phyloP scores from a whole-genome alignment of 2,113 vertebrate genomes.

The Dinomys branickii region DNA sequence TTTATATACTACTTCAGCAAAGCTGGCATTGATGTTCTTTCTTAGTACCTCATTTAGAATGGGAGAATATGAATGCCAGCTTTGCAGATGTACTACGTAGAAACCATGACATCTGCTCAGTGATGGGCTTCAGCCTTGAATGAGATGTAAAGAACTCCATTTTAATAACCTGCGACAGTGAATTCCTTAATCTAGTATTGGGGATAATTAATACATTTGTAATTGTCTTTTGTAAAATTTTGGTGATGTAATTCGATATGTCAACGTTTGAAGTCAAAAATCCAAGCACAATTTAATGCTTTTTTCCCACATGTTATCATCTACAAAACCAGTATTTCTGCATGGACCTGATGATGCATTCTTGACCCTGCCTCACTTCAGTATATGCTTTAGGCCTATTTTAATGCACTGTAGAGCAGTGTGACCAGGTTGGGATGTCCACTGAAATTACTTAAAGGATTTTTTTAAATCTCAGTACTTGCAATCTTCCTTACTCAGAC shows the following conservation, averaged over 20 bases:
- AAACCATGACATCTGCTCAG: no score
- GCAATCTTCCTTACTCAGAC: no score
- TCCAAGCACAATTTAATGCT: background rate
- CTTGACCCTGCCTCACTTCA: background rate
- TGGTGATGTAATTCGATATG: background rate
- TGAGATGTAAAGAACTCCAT: background rate
- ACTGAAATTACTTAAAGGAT: background rate
- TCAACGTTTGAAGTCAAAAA: background rate
- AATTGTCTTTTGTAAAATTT: background rate
- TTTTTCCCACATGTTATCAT: background rate
- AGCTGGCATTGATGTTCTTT: background rate
- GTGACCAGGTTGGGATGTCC: background rate
- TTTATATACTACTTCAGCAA: background rate
- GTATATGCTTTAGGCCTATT: background rate
- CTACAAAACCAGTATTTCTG: background rate
- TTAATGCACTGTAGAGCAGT: background rate
- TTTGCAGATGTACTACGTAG: no score
- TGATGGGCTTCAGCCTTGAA: background rate
- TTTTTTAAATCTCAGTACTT: background rate
- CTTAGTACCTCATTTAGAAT: background rate
- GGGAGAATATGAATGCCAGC: no score
- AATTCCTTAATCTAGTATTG: background rate
- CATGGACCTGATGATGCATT: background rate
- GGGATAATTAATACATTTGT: background rate
- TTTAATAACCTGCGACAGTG: background rate